phyloP scores from a whole-genome alignment of 2,888 invertebrate genomes.

The Acanthosepion lycidas region DNA sequence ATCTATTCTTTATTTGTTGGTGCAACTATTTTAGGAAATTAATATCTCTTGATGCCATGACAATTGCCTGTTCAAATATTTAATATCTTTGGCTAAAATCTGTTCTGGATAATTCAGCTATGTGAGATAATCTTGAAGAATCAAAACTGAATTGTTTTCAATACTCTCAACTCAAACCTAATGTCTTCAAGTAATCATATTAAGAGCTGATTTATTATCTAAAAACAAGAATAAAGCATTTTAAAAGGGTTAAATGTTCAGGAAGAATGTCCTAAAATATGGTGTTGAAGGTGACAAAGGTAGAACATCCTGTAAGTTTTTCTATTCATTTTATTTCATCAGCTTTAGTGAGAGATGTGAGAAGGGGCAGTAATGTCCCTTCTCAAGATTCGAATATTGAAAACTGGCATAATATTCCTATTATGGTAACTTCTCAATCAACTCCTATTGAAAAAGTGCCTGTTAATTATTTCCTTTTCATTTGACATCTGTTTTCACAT shows the following conservation, averaged over 20 bases:
- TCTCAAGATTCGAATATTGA: neutral
- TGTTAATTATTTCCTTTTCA: conserved; percentile 16
- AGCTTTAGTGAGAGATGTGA: neutral
- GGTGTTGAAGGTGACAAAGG: neutral
- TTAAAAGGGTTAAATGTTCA: neutral
- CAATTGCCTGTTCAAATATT: neutral
- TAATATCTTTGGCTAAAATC: neutral
- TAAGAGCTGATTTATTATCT: neutral
- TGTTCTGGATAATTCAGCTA: neutral
- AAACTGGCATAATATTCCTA: neutral
- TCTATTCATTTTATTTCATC: neutral
- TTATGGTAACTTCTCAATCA: too few species aligned
- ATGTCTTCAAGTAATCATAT: neutral
- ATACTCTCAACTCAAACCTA: neutral
- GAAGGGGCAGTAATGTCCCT: neutral
- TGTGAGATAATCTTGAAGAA: neutral
- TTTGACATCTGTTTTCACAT: conserved; percentile 7
- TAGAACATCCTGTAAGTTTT: neutral
- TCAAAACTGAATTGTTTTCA: neutral
- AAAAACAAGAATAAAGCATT: neutral
- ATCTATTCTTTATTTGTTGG: neutral
- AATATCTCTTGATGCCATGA: neutral
- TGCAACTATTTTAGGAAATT: neutral
- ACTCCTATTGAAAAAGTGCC: neutral
- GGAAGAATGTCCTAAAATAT: neutral